Evolutionary conservation across 37 sponge, comb jelly and placozoan genomes (phyloP).

Genomic region (Agelas oroides): DNA sequence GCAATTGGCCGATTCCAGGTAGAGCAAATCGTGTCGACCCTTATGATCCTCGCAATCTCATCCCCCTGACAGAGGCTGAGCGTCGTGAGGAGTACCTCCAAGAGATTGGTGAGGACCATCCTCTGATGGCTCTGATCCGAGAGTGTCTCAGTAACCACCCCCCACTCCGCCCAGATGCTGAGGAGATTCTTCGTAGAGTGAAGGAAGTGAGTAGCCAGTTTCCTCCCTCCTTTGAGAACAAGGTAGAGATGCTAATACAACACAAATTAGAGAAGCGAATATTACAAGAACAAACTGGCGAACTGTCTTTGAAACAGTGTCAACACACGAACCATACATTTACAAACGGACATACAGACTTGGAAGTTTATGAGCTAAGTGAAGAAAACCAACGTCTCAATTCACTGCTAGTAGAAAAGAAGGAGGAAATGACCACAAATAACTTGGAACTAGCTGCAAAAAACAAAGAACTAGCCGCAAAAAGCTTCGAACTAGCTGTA

Average conservation of each 20-base stretch:
- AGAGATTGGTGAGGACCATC: neutral
- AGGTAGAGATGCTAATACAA: slow-evolving; percentile 17
- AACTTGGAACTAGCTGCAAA: no score
- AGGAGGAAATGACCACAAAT: no score
- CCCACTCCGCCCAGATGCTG: neutral
- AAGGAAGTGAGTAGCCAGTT: neutral
- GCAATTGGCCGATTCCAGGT: neutral
- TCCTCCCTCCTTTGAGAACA: slow-evolving; percentile 28
- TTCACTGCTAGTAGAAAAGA: no score
- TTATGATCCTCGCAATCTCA: neutral
- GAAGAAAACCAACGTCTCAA: no score
- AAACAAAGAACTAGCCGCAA: no score
- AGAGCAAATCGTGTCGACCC: neutral
- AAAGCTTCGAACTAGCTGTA: no score
- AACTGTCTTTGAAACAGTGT: no score
- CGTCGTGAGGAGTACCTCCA: neutral
- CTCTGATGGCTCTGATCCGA: neutral
- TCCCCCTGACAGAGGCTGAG: neutral
- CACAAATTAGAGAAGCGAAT: slow-evolving; percentile 4
- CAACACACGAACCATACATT: no score
- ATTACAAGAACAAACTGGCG: neutral
- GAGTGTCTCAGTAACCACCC: neutral
- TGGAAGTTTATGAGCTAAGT: no score
- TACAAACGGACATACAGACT: no score
- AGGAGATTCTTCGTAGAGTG: neutral